These are phyloP conservation scores for Lasioglossum villosulum DNA, from an alignment of 2,888 invertebrate genomes.

Conservation along the genomic window DNA sequence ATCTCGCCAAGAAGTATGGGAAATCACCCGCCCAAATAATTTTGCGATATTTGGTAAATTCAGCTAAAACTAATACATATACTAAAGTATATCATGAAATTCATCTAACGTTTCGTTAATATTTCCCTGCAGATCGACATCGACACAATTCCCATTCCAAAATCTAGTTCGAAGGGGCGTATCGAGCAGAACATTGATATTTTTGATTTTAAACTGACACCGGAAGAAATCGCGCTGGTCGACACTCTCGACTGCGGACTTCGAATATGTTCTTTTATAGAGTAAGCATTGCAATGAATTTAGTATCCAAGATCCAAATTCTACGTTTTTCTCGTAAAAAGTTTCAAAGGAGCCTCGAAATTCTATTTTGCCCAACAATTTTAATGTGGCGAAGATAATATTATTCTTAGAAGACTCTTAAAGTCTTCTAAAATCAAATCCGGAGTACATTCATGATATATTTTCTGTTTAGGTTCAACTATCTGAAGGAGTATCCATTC, in stretches of 20 bases:
- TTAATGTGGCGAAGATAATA: too few species aligned
- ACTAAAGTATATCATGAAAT: background rate
- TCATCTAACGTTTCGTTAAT: background rate
- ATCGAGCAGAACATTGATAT: constrained; percentile 88
- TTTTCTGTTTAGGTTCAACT: constrained; percentile 59
- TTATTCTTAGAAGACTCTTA: too few species aligned
- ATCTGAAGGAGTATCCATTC: constrained; percentile 85
- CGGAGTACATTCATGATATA: background rate
- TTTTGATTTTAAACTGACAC: constrained; percentile 87
- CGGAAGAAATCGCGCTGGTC: constrained; percentile 85
- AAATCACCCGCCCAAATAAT: constrained; percentile 88
- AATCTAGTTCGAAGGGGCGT: constrained; percentile 87
- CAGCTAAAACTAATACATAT: background rate
- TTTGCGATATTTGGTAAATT: constrained; percentile 87
- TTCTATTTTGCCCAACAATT: too few species aligned
- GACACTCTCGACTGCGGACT: constrained; percentile 80
- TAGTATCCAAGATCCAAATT: too few species aligned
- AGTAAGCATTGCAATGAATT: constrained; percentile 61
- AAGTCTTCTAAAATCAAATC: too few species aligned
- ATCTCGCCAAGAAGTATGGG: constrained; percentile 87
- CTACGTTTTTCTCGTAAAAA: too few species aligned
- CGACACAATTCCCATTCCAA: constrained; percentile 85
- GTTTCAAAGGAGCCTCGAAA: too few species aligned
- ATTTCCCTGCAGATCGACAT: constrained; percentile 63
- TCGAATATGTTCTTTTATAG: constrained; percentile 64